phyloP scores from a whole-genome alignment of 2,888 invertebrate species.

The Cheilosia soror region DNA sequence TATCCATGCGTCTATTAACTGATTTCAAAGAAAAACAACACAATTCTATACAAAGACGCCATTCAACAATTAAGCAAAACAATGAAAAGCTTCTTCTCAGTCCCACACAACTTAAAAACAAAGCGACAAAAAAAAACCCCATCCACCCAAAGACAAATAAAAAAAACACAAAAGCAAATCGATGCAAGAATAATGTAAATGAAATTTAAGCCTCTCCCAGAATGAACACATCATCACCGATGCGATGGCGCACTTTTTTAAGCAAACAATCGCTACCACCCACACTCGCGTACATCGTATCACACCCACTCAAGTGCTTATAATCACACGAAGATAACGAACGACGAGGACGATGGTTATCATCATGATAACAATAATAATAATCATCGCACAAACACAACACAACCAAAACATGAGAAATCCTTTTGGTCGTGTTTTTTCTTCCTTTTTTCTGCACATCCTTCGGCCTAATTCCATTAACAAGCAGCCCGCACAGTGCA shows the following conservation, averaged over 20 bases:
- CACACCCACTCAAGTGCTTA: constrained; percentile 32
- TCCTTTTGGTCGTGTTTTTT: constrained; percentile 41
- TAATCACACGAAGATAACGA: constrained; percentile 52
- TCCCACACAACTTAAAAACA: neutral
- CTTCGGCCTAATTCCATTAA: constrained; percentile 59
- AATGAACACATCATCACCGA: constrained; percentile 54
- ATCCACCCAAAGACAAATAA: neutral
- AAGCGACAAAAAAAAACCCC: neutral
- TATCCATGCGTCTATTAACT: neutral
- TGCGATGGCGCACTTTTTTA: constrained; percentile 3
- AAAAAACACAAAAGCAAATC: constrained; percentile 30
- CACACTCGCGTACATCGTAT: neutral
- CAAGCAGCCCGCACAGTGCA: constrained; percentile 44
- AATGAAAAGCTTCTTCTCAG: neutral
- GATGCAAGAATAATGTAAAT: constrained; percentile 57
- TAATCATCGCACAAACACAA: constrained; percentile 28
- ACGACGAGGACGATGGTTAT: constrained; percentile 55
- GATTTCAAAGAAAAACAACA: neutral
- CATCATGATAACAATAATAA: constrained; percentile 53
- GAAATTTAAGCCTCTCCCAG: constrained; percentile 30
- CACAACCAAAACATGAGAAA: constrained; percentile 45
- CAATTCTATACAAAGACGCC: neutral
- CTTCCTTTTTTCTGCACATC: constrained; percentile 36
- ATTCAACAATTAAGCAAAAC: constrained; percentile 34
- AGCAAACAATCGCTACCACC: neutral